These are phyloP conservation scores for Platyrinchus mystaceus DNA, from an alignment of 2,797 vertebrate genomes.

Conservation along the genomic window DNA sequence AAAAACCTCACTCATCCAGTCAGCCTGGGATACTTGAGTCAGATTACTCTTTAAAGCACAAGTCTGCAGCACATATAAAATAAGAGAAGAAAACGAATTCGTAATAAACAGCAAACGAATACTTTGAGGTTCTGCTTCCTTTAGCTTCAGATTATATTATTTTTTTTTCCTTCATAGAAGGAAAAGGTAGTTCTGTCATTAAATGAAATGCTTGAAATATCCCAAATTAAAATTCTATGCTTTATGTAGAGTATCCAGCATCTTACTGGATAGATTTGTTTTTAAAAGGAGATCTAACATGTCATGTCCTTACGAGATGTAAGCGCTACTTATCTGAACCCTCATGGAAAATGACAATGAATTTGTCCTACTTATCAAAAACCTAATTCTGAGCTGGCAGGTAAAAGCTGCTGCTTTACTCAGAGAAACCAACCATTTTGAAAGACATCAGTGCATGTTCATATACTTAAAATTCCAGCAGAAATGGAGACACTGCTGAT, in stretches of 20 bases:
- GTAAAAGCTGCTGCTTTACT: constrained; percentile 2
- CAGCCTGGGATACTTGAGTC: not conserved
- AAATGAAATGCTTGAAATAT: not conserved
- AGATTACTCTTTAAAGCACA: not conserved
- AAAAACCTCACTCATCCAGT: constrained; percentile 27
- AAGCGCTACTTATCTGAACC: not conserved
- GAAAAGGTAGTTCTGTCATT: not conserved
- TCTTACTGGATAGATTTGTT: not conserved
- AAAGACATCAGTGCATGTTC: not conserved
- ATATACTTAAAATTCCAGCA: not conserved
- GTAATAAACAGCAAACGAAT: not conserved
- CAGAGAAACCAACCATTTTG: not conserved
- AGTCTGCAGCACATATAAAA: not conserved
- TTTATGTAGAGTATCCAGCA: not conserved
- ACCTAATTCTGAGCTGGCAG: not conserved
- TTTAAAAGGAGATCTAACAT: not conserved
- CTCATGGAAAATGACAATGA: not conserved
- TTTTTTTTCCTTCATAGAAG: not conserved
- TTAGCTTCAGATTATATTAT: not conserved
- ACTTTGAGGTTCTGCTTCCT: not conserved
- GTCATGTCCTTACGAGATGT: not conserved
- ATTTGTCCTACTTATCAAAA: not conserved
- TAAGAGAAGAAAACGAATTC: not conserved
- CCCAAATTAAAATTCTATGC: not conserved
- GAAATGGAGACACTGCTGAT: not conserved